A percentile compares a stretch with the other conserved stretches of the same genome.
phyloP scores from a whole-genome alignment of 2,888 invertebrate genomes.

The Dryococelus australis region DNA sequence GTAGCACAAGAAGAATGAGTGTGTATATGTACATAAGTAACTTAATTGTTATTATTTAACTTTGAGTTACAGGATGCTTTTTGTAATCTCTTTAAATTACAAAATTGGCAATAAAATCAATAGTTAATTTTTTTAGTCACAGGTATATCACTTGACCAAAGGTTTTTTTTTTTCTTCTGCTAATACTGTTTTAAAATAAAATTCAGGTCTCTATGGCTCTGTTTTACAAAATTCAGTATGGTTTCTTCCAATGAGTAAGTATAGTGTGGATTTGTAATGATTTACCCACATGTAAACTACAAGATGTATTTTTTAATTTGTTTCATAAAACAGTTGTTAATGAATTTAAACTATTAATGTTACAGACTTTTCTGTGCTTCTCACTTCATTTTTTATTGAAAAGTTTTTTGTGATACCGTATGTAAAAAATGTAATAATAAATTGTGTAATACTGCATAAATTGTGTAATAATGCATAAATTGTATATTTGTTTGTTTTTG shows the following conservation, averaged over 20 bases:
- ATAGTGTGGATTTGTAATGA: background rate
- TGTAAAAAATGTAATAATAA: too few species aligned
- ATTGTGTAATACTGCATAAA: too few species aligned
- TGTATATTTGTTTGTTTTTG: too few species aligned
- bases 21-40: background rate
- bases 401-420: too few species aligned
- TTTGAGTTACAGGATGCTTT: too few species aligned
- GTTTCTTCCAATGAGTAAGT: background rate
- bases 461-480: too few species aligned
- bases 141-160: background rate
- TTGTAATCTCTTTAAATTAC: too few species aligned
- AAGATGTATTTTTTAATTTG: background rate
- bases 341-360: background rate
- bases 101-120: background rate
- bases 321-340: background rate
- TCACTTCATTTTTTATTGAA: too few species aligned
- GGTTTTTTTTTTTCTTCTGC: background rate
- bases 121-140: background rate
- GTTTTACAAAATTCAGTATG: background rate
- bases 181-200: background rate
- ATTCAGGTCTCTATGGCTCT: background rate
- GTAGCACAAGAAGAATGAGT: background rate
- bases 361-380: background rate
- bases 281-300: background rate
- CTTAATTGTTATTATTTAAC: background rate